Conservation (phyloP, 2,888 invertebrate species). For the Cerastoderma edule region DNA sequence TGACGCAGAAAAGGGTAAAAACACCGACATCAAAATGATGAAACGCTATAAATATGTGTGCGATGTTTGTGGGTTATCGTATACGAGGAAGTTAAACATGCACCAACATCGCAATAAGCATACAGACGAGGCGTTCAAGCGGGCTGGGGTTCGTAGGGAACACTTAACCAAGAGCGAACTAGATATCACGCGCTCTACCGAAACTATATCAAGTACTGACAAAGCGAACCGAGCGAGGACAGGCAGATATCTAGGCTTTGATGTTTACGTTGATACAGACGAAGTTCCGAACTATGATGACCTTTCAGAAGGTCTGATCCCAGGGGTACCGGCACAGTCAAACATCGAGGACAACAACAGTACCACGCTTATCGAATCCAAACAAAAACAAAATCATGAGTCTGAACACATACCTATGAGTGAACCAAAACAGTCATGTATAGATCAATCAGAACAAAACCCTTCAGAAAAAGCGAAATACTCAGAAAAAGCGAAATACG, state of each 20-base stretch:
- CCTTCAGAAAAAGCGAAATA: no score
- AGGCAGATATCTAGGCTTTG: not conserved
- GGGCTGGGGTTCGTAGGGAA: constrained; percentile 20
- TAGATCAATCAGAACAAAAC: not conserved
- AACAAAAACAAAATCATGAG: not conserved
- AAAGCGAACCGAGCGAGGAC: not conserved
- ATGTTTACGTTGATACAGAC: constrained; percentile 19
- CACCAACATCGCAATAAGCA: constrained; percentile 19
- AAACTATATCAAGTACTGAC: not conserved
- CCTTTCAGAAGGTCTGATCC: not conserved
- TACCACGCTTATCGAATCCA: not conserved
- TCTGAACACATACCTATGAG: no score
- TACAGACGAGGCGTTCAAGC: constrained; percentile 19
- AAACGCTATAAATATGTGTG: constrained; percentile 18
- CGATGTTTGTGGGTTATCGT: constrained; percentile 19
- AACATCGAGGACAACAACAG: not conserved
- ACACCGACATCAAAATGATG: not conserved
- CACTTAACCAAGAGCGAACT: not conserved
- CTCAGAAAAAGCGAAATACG: no score
- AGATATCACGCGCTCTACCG: not conserved
- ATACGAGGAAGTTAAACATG: constrained; percentile 25
- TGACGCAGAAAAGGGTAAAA: not conserved
- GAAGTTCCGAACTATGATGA: constrained; percentile 9
- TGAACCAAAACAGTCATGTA: no score
- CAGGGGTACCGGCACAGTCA: not conserved